phyloP scores from a whole-genome alignment of 2,113 vertebrate species.

The Ammodytes marinus region DNA sequence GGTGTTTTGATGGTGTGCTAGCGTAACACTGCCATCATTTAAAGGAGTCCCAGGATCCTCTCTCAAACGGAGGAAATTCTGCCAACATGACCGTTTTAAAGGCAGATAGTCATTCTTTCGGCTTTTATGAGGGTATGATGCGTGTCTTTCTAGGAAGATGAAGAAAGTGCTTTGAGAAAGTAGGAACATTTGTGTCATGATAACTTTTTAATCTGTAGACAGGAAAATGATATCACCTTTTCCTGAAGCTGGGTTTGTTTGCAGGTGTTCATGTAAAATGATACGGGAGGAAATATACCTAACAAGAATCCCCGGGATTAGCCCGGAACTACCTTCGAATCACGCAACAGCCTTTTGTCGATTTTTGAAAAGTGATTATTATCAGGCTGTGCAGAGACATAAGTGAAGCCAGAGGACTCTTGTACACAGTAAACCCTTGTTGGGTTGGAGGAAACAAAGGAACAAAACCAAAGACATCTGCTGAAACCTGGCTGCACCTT shows the following conservation, averaged over 20 bases:
- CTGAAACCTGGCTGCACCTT: constrained; percentile 56
- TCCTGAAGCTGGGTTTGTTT: constrained; percentile 22
- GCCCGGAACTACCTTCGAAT: constrained; percentile 46
- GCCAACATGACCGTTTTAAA: constrained; percentile 12
- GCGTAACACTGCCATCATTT: constrained; percentile 5
- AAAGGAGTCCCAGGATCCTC: background rate
- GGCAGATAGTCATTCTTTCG: background rate
- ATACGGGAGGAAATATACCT: constrained; percentile 39
- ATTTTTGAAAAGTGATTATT: constrained; percentile 63
- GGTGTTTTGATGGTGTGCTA: constrained; percentile 4
- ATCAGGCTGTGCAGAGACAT: constrained; percentile 38
- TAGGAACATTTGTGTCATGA: constrained; percentile 31
- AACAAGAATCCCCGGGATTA: constrained; percentile 54
- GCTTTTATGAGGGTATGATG: constrained; percentile 5
- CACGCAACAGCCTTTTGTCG: constrained; percentile 60
- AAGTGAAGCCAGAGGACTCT: constrained; percentile 64
- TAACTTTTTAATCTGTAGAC: constrained; percentile 45
- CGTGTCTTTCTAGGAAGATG: background rate
- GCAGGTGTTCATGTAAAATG: constrained; percentile 58
- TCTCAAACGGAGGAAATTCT: background rate
- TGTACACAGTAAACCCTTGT: constrained; percentile 51
- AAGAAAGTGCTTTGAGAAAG: background rate
- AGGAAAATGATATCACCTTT: constrained; percentile 61
- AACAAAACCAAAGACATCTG: constrained; percentile 73
- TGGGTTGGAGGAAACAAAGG: constrained; percentile 30